These are phyloP conservation scores for Mycetomoellerius zeteki DNA, from an alignment of 1,140 invertebrate species.

Conservation along the genomic window DNA sequence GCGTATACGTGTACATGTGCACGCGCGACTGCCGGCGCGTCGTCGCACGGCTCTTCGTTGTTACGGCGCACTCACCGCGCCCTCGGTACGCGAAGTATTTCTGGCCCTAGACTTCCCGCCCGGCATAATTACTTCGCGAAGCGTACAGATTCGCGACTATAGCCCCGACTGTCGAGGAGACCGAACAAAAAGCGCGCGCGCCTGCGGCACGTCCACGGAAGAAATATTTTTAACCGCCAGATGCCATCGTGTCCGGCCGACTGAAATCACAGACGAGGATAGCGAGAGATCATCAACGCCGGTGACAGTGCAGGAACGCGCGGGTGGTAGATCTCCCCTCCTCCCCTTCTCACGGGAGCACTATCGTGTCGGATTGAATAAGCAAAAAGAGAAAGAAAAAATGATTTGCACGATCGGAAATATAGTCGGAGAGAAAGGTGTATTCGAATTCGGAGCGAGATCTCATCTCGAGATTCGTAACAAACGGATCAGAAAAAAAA, in stretches of 20 bases:
- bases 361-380: conserved; percentile 4
- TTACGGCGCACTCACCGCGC: conserved; percentile 5
- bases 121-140: conserved; percentile 75
- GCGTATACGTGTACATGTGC: neutral
- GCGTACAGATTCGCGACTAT: conserved; percentile 62
- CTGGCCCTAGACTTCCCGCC: conserved; percentile 65
- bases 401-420: neutral
- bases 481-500: neutral
- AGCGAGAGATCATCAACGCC: conserved; percentile 19
- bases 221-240: conserved; percentile 77
- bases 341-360: too few relatives aligned
- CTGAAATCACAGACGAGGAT: conserved; percentile 63
- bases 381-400: neutral
- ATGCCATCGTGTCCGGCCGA: conserved; percentile 68
- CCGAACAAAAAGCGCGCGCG: conserved; percentile 66
- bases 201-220: conserved; percentile 58
- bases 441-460: neutral
- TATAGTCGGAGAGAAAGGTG: neutral
- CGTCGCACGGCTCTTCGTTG: conserved; percentile 17
- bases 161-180: conserved; percentile 35
- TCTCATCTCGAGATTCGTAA: conserved; percentile 5
- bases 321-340: neutral
- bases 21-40: neutral
- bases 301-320: conserved; percentile 51
- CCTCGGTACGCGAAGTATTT: conserved; percentile 69